phyloP scores from a whole-genome alignment of 2,113 vertebrate species.

The Rhipidura dahli region DNA sequence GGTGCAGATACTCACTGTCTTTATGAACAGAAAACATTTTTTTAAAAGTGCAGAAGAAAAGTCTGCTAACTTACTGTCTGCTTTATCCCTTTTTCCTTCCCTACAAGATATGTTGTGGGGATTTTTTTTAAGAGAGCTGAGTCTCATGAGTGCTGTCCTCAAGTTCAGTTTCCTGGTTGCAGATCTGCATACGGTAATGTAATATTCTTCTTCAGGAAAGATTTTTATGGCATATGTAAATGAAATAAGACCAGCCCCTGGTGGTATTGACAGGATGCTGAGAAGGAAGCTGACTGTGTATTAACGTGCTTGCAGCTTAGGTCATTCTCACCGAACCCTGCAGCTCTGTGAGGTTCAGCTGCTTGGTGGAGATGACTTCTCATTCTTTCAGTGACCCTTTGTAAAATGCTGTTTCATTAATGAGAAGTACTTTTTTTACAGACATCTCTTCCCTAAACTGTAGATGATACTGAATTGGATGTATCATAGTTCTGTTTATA shows the following conservation, averaged over 20 bases:
- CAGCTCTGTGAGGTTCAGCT: constrained; percentile 48
- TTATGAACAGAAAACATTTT: neutral
- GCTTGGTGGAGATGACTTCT: constrained; percentile 3
- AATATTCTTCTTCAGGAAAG: constrained; percentile 36
- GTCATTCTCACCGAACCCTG: constrained; percentile 43
- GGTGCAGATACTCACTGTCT: neutral
- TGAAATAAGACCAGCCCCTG: constrained; percentile 43
- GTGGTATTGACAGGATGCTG: constrained; percentile 51
- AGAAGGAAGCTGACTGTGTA: constrained; percentile 29
- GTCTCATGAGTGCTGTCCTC: constrained; percentile 17
- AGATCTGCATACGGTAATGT: constrained; percentile 62
- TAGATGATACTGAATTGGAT: neutral
- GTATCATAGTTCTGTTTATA: constrained; percentile 20
- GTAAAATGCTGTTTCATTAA: constrained; percentile 24
- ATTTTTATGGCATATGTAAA: constrained; percentile 63
- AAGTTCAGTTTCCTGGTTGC: constrained; percentile 47
- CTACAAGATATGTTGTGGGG: neutral
- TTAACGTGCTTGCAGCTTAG: neutral
- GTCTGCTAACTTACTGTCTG: neutral
- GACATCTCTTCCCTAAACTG: neutral
- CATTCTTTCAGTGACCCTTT: constrained; percentile 45
- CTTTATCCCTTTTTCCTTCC: neutral
- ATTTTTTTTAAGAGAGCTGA: neutral
- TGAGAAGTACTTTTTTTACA: neutral
- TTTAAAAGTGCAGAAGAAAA: neutral